These are phyloP conservation scores for Bugula neritina DNA, from an alignment of 2,888 invertebrate genomes.

Conservation along the genomic window DNA sequence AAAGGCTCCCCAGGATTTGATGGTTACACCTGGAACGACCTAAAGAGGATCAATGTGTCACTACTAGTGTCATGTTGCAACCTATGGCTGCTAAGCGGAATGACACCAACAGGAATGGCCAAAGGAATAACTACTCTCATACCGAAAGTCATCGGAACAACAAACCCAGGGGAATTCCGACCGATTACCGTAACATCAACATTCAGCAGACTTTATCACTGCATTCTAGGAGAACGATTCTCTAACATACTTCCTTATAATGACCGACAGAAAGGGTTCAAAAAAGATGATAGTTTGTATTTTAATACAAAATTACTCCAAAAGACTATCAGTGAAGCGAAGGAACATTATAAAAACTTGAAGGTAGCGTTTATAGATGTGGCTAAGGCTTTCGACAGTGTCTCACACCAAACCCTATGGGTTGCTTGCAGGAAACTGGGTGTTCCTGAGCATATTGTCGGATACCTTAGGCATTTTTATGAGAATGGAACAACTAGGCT, in stretches of 20 bases:
- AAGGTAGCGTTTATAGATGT: background rate
- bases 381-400: conserved; percentile 1
- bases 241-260: background rate
- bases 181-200: background rate
- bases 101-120: background rate
- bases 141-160: background rate
- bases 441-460: background rate
- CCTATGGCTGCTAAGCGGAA: background rate
- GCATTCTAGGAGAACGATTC: background rate
- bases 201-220: background rate
- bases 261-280: background rate
- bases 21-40: background rate
- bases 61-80: background rate
- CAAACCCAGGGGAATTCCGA: background rate
- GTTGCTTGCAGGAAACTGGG: background rate
- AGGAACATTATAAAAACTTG: background rate
- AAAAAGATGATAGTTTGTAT: conserved; percentile 1
- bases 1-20: background rate
- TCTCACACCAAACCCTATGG: background rate
- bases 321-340: background rate
- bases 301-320: background rate
- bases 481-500: background rate
- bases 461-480: background rate
- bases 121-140: background rate
- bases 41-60: background rate